phyloP scores from a whole-genome alignment of 2,797 vertebrate genomes.

The Anguilla marmorata region DNA sequence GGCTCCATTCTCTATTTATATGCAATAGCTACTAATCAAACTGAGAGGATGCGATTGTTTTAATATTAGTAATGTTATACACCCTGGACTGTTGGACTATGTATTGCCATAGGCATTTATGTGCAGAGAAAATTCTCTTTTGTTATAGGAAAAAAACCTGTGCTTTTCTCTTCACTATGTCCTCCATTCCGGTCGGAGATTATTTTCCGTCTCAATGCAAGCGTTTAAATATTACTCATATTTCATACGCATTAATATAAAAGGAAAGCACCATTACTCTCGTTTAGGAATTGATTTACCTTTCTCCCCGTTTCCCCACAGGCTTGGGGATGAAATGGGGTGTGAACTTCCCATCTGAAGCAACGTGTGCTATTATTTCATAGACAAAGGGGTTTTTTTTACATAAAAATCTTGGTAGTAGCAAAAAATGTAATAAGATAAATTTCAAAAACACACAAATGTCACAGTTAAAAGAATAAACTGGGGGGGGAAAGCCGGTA shows the following conservation, averaged over 20 bases:
- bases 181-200: slow-evolving; percentile 49
- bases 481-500: too few species aligned
- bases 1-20: slow-evolving; percentile 10
- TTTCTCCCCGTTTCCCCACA: slow-evolving; percentile 35
- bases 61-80: slow-evolving; percentile 3
- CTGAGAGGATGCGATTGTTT: not conserved
- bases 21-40: not conserved
- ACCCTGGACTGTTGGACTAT: not conserved
- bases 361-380: slow-evolving; percentile 31
- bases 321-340: slow-evolving; percentile 35
- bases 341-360: slow-evolving; percentile 32
- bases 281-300: slow-evolving; percentile 38
- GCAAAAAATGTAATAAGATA: not conserved
- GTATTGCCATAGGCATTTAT: not conserved
- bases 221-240: slow-evolving; percentile 58
- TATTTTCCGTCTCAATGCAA: slow-evolving; percentile 65
- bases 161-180: not conserved
- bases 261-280: slow-evolving; percentile 54
- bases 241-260: slow-evolving; percentile 47
- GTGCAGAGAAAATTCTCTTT: not conserved
- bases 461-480: not conserved
- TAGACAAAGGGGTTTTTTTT: slow-evolving; percentile 30
- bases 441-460: not conserved
- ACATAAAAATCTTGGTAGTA: not conserved
- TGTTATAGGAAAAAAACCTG: not conserved